A percentile compares a stretch with the other conserved stretches of the same genome.
Evolutionary conservation across 2,113 vertebrate genomes (phyloP).

Genomic region (Mystacornis crossleyi): DNA sequence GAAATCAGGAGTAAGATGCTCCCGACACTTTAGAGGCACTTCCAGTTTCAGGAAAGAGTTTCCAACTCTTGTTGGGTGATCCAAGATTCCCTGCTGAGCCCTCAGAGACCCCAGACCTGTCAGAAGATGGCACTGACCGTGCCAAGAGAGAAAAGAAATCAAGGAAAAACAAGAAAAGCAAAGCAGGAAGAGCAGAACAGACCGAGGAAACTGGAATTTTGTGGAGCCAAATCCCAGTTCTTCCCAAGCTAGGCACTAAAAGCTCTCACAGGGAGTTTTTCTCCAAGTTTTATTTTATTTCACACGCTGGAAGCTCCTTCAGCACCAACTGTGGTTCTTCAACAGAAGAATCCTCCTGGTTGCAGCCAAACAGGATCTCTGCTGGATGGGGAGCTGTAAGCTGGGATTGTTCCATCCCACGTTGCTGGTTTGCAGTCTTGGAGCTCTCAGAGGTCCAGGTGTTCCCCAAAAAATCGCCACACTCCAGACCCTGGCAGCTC

Average conservation of each 20-base stretch:
- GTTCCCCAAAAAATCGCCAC: not conserved
- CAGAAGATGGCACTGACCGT: not conserved
- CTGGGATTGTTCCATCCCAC: not conserved
- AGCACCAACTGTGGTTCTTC: not conserved
- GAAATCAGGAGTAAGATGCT: not conserved
- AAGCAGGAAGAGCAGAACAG: not conserved
- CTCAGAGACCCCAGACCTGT: not conserved
- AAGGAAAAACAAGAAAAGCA: not conserved
- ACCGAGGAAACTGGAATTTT: not conserved
- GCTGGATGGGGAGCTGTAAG: not conserved
- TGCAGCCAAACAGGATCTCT: not conserved
- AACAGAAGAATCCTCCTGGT: not conserved
- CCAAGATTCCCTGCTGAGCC: not conserved
- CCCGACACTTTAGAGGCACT: not conserved
- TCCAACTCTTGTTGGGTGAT: accelerated
- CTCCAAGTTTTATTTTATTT: not conserved
- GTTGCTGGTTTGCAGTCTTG: not conserved
- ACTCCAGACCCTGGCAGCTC: not conserved
- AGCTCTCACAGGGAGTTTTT: not conserved
- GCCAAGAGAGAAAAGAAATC: not conserved
- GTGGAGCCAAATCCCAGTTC: not conserved
- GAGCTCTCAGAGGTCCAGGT: not conserved
- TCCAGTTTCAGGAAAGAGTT: not conserved
- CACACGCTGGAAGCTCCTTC: not conserved
- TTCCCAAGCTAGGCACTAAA: not conserved